Percentiles rank a stretch among this genome's conserved stretches.
phyloP scores from a whole-genome alignment of 1,140 invertebrate species.

The Venustaconcha ellipsiformis region DNA sequence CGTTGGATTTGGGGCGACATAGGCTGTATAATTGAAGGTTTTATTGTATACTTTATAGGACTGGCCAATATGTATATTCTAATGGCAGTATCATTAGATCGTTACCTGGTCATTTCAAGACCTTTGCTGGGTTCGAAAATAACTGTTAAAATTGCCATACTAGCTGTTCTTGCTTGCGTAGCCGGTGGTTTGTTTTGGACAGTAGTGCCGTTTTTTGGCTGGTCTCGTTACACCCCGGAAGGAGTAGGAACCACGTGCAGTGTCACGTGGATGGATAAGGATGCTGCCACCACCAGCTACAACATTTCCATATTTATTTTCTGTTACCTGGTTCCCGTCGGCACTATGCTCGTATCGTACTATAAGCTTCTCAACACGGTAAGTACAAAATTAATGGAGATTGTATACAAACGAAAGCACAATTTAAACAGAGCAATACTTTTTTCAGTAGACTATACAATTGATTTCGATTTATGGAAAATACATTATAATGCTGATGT shows the following conservation, averaged over 20 bases:
- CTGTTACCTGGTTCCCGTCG: constrained; percentile 47
- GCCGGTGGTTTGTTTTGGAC: constrained; percentile 42
- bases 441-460: too few species aligned
- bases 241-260: constrained; percentile 47
- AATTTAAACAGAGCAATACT: too few species aligned
- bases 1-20: constrained; percentile 43
- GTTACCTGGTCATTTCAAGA: constrained; percentile 56
- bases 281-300: constrained; percentile 35
- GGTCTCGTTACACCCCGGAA: constrained; percentile 50
- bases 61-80: constrained; percentile 46
- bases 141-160: constrained; percentile 37
- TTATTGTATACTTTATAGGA: constrained; percentile 50
- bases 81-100: constrained; percentile 50
- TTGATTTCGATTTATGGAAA: too few species aligned
- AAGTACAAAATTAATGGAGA: constrained; percentile 21
- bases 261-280: constrained; percentile 41
- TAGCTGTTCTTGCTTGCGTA: constrained; percentile 29
- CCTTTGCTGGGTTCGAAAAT: constrained; percentile 44
- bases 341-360: constrained; percentile 49
- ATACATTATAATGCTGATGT: too few species aligned
- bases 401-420: too few species aligned
- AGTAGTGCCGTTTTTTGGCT: constrained; percentile 44
- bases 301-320: constrained; percentile 45
- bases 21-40: constrained; percentile 44
- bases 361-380: constrained; percentile 47